Conservation (phyloP, 2,113 vertebrate genomes). For the Bujurquina vittata region DNA sequence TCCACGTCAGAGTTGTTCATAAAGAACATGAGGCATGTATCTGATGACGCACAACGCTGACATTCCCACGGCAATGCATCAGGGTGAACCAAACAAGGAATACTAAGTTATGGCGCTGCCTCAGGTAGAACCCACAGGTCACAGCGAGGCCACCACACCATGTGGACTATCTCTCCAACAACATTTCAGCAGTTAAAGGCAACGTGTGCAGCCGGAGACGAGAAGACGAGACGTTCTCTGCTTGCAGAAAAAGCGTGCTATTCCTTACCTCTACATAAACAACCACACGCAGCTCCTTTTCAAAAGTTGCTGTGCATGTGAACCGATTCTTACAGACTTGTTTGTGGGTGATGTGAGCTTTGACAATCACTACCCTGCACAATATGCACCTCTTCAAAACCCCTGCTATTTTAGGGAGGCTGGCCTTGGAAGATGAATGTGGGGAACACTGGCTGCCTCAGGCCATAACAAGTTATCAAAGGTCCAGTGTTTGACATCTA, state of each 20-base stretch:
- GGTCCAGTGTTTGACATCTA: slow-evolving; percentile 38
- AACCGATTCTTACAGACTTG: slow-evolving; percentile 14
- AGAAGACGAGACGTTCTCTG: not conserved
- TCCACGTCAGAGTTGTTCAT: slow-evolving; percentile 17
- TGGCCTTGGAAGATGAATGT: slow-evolving; percentile 38
- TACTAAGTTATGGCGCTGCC: not conserved
- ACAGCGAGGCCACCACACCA: not conserved
- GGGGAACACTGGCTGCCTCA: slow-evolving; percentile 38
- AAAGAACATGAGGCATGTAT: slow-evolving; percentile 20
- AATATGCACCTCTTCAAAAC: slow-evolving; percentile 25
- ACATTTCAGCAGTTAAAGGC: not conserved
- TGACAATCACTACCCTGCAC: slow-evolving; percentile 22
- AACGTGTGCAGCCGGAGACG: not conserved
- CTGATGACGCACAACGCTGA: slow-evolving; percentile 38
- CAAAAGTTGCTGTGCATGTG: not conserved
- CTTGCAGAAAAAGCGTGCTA: not conserved
- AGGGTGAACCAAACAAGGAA: slow-evolving; percentile 7
- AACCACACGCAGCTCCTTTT: not conserved
- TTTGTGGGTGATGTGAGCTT: slow-evolving; percentile 16
- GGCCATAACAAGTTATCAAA: slow-evolving; percentile 62
- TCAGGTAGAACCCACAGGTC: slow-evolving; percentile 23
- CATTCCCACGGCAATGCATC: slow-evolving; percentile 9
- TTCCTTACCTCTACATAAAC: not conserved
- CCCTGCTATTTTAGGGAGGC: slow-evolving; percentile 34
- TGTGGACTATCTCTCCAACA: not conserved